Conservation (phyloP, 2,113 vertebrate genomes). For the Cavia porcellus region DNA sequence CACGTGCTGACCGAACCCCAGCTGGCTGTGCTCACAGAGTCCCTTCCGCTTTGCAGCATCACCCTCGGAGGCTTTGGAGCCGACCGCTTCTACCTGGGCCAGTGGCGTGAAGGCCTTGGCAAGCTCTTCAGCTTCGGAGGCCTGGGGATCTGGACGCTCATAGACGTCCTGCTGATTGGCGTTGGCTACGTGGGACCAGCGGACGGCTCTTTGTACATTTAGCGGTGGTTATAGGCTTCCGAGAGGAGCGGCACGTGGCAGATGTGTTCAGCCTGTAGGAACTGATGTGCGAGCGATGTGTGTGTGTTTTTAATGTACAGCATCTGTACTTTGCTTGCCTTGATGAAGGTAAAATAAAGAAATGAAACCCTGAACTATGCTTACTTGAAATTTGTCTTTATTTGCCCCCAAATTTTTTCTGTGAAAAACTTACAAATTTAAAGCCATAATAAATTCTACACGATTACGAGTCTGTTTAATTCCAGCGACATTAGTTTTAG, state of each 20-base stretch:
- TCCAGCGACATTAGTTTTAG: not conserved
- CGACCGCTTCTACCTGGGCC: conserved; percentile 98
- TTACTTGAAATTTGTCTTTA: conserved; percentile 72
- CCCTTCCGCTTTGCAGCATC: conserved; percentile 87
- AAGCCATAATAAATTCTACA: not conserved
- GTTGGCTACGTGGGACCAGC: conserved; percentile 98
- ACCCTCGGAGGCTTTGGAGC: conserved; percentile 98
- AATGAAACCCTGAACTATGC: conserved; percentile 67
- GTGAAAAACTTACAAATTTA: conserved; percentile 71
- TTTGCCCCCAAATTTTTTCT: conserved; percentile 79
- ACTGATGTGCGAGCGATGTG: not conserved
- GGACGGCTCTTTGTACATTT: conserved; percentile 98
- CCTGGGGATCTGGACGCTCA: conserved; percentile 98
- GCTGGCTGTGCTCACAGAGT: not conserved
- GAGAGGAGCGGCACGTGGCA: not conserved
- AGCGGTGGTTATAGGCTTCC: conserved; percentile 51
- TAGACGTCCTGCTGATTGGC: conserved; percentile 96
- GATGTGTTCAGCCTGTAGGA: conserved; percentile 37
- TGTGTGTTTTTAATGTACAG: conserved; percentile 88
- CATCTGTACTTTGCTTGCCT: conserved; percentile 91
- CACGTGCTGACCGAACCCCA: fast-evolving
- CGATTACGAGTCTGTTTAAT: not conserved
- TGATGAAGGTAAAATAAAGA: conserved; percentile 89
- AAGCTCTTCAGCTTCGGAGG: conserved; percentile 99
- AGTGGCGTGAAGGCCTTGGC: conserved; percentile 98